Evolutionary conservation across 2,113 vertebrate species (phyloP).

Genomic region (Psophia crepitans): DNA sequence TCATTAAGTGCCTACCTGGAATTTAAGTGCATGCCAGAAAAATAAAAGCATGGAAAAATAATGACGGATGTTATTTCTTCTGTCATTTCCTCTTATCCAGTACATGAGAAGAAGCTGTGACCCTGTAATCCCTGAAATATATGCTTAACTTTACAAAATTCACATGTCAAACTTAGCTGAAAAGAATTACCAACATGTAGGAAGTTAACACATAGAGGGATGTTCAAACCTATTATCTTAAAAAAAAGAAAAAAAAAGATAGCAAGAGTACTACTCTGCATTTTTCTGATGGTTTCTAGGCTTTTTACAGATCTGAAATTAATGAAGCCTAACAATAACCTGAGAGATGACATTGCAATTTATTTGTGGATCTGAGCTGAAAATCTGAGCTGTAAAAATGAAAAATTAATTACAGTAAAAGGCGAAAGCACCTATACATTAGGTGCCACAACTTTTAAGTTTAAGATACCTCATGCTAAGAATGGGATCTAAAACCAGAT

Average conservation of each 20-base stretch:
- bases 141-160: neutral
- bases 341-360: neutral
- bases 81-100: neutral
- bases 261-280: neutral
- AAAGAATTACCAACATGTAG: neutral
- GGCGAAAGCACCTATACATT: neutral
- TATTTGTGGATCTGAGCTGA: neutral
- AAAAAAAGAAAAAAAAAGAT: neutral
- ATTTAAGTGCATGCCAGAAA: neutral
- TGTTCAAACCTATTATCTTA: neutral
- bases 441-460: neutral
- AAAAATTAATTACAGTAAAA: neutral
- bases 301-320: neutral
- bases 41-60: neutral
- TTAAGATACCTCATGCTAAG: neutral
- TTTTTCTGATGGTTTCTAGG: neutral
- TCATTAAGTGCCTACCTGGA: neutral
- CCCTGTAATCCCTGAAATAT: neutral
- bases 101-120: neutral
- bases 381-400: neutral
- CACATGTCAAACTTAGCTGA: neutral
- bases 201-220: neutral
- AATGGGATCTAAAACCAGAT: neutral
- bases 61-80: neutral
- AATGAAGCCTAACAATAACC: neutral